phyloP scores from a whole-genome alignment of 2,797 vertebrate species.

The Eidolon dupreanum region DNA sequence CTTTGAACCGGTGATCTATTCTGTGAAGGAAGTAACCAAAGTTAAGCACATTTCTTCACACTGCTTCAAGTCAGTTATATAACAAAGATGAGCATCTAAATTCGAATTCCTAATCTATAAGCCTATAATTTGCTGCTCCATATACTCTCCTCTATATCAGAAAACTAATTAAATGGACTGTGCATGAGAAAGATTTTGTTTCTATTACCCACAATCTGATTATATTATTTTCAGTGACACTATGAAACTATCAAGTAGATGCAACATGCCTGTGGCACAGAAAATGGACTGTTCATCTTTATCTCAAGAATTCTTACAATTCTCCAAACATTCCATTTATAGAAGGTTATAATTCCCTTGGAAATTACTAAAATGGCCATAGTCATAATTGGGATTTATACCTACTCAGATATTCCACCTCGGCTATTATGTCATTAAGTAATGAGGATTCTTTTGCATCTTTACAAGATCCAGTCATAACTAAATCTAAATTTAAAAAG shows the following conservation, averaged over 20 bases:
- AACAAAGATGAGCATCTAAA: neutral
- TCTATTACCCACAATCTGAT: neutral
- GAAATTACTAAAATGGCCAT: neutral
- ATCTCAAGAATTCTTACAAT: neutral
- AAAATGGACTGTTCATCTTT: neutral
- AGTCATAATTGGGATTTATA: neutral
- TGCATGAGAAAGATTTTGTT: neutral
- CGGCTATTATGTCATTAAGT: neutral
- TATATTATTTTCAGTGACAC: neutral
- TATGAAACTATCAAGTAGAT: neutral
- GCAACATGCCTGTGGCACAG: neutral
- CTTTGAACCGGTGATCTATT: neutral
- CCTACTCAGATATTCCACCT: neutral
- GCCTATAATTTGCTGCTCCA: neutral
- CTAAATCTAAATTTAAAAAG: neutral
- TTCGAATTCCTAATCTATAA: neutral
- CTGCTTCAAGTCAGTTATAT: neutral
- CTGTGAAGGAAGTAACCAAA: neutral
- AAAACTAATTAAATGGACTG: neutral
- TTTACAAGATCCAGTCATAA: neutral
- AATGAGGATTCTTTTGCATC: neutral
- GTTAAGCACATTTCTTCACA: neutral
- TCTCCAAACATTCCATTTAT: neutral
- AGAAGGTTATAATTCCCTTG: neutral
- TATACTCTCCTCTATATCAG: neutral